Percentiles rank a stretch among this genome's conserved stretches.
Evolutionary conservation across 2,888 invertebrate genomes (phyloP).

Genomic region (Papilio demoleus): DNA sequence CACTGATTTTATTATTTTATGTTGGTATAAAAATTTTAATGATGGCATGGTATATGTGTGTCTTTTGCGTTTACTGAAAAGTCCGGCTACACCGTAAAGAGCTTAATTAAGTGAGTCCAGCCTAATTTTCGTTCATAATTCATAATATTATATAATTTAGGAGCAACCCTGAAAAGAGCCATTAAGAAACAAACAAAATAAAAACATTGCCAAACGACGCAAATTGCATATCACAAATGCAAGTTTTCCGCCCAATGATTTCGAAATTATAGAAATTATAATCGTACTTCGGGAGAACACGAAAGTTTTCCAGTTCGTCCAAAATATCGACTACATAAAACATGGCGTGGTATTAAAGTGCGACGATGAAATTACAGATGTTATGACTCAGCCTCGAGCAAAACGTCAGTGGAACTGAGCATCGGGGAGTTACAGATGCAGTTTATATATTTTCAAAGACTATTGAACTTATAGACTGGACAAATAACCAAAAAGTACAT

Average conservation of each 20-base stretch:
- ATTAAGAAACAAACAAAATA: slow-evolving; percentile 30
- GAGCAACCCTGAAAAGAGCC: slow-evolving; percentile 6
- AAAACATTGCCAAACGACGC: slow-evolving; percentile 41
- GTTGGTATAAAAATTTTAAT: neutral
- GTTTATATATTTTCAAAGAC: slow-evolving; percentile 1
- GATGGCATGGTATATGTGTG: neutral
- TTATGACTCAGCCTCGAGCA: slow-evolving; percentile 28
- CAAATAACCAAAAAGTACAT: neutral
- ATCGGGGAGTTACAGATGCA: slow-evolving; percentile 15
- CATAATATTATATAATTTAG: neutral
- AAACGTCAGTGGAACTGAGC: slow-evolving; percentile 25
- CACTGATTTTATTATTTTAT: neutral
- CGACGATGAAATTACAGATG: slow-evolving; percentile 19
- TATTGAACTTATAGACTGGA: neutral
- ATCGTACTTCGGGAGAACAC: slow-evolving; percentile 49
- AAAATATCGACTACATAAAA: slow-evolving; percentile 57
- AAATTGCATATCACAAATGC: slow-evolving; percentile 58
- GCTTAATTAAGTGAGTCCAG: too few relatives aligned
- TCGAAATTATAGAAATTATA: slow-evolving; percentile 54
- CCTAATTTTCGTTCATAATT: too few relatives aligned
- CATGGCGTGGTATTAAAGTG: slow-evolving; percentile 50
- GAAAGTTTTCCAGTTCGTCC: slow-evolving; percentile 58
- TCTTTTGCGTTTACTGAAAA: too few relatives aligned
- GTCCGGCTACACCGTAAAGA: too few relatives aligned
- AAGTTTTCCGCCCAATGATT: slow-evolving; percentile 59